These are phyloP conservation scores for Dinocampus coccinellae DNA, from an alignment of 2,888 invertebrate genomes.

Conservation along the genomic window DNA sequence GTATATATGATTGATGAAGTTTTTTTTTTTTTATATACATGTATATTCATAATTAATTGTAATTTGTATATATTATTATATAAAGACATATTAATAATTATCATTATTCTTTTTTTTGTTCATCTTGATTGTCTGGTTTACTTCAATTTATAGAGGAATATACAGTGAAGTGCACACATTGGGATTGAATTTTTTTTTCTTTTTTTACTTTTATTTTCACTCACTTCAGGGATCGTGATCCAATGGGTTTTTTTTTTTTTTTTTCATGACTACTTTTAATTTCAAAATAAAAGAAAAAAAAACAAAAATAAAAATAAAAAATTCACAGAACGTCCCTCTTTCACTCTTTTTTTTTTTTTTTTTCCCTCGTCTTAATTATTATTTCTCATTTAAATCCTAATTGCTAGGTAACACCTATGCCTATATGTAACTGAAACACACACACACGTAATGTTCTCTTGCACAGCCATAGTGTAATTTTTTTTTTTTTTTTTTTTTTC, in stretches of 20 bases:
- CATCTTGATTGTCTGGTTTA: constrained; percentile 49
- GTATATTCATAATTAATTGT: constrained; percentile 60
- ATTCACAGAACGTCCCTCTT: constrained; percentile 61
- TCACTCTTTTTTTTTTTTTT: too few species aligned
- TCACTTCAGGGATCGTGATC: too few species aligned
- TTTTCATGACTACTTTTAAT: too few species aligned
- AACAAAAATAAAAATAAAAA: constrained; percentile 39
- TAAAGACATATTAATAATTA: constrained; percentile 66
- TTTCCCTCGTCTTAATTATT: too few species aligned
- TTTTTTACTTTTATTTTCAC: not conserved
- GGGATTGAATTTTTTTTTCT: constrained; percentile 31
- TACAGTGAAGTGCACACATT: constrained; percentile 59
- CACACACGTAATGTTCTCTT: constrained; percentile 68
- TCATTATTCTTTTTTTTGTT: constrained; percentile 52
- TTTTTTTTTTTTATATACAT: constrained; percentile 62
- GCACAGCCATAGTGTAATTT: constrained; percentile 69
- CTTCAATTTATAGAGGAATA: constrained; percentile 63
- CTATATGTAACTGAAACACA: constrained; percentile 66
- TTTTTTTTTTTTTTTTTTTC: constrained; percentile 48
- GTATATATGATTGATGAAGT: constrained; percentile 45
- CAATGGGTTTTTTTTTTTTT: too few species aligned
- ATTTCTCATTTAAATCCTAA: constrained; percentile 60
- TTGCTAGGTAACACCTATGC: constrained; percentile 66
- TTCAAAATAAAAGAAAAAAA: too few species aligned
- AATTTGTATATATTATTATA: constrained; percentile 63